Conservation (phyloP, 1,140 invertebrate species). For the Probaryconus sp. region DNA sequence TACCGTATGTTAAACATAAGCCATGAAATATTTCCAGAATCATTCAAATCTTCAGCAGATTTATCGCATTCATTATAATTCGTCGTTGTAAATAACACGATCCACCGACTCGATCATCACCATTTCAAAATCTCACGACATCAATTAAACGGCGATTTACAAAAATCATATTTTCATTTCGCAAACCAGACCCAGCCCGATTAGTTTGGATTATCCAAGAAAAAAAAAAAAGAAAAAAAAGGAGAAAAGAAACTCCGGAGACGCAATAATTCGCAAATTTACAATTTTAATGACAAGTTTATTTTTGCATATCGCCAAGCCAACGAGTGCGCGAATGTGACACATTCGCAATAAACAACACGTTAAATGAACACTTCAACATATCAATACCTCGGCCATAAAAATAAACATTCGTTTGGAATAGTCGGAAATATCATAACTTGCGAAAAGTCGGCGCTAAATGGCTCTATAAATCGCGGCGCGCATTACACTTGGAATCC, state of each 20-base stretch:
- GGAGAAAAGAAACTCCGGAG: background rate
- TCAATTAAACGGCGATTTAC: slow-evolving; percentile 58
- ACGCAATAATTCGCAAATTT: too few species aligned
- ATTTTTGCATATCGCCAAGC: slow-evolving; percentile 6
- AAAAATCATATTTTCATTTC: slow-evolving; percentile 48
- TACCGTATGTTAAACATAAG: slow-evolving; percentile 14
- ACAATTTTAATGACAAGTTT: slow-evolving; percentile 55
- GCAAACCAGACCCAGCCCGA: slow-evolving; percentile 30
- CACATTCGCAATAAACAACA: slow-evolving; percentile 40
- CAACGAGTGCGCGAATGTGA: slow-evolving; percentile 33
- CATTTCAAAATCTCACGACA: slow-evolving; percentile 52
- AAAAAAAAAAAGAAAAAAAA: too few species aligned
- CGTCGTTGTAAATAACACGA: slow-evolving; percentile 25
- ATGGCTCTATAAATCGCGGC: slow-evolving; percentile 51
- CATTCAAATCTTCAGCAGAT: slow-evolving; percentile 21
- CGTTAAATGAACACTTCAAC: slow-evolving; percentile 52
- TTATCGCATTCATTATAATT: slow-evolving; percentile 47
- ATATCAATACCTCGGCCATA: slow-evolving; percentile 27
- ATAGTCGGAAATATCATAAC: slow-evolving; percentile 37
- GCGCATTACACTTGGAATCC: slow-evolving; percentile 20
- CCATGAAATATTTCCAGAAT: slow-evolving; percentile 34
- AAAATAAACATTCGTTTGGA: background rate
- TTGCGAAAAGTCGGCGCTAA: slow-evolving; percentile 32
- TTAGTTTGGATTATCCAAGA: slow-evolving; percentile 23
- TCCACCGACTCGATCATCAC: slow-evolving; percentile 20